These are phyloP conservation scores for Rhabdomys dilectus DNA, from an alignment of 2,113 vertebrate genomes.

Conservation along the genomic window DNA sequence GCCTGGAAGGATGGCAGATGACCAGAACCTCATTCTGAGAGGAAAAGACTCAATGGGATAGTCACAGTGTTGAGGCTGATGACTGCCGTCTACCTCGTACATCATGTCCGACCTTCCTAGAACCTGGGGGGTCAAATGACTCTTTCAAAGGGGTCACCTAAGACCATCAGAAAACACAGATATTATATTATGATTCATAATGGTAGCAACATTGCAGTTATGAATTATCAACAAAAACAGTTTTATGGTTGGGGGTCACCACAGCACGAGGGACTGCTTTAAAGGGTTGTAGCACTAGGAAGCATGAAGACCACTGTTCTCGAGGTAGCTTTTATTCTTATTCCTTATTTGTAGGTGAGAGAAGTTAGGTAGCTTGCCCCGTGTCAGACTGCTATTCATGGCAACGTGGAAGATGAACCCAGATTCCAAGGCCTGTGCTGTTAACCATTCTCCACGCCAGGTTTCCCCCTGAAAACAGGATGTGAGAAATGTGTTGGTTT, in stretches of 20 bases:
- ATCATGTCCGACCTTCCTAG: neutral
- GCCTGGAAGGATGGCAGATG: neutral
- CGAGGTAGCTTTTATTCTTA: neutral
- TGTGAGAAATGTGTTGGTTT: neutral
- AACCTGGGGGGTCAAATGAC: neutral
- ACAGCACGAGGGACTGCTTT: neutral
- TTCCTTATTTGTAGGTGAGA: neutral
- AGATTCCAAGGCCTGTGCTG: neutral
- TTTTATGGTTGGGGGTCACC: neutral
- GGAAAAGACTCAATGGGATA: neutral
- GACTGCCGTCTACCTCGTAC: neutral
- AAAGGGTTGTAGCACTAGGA: neutral
- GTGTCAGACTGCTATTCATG: neutral
- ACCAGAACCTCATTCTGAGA: neutral
- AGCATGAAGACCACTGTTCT: neutral
- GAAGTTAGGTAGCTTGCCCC: neutral
- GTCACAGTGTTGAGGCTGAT: neutral
- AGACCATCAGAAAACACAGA: neutral
- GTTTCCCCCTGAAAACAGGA: neutral
- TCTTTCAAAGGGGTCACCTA: neutral
- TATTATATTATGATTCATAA: neutral
- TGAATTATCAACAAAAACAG: neutral
- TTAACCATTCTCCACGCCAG: neutral
- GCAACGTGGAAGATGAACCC: neutral
- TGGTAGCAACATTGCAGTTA: neutral